A percentile compares a stretch with the other conserved stretches of the same genome.
Evolutionary conservation across 1,140 invertebrate species (phyloP).

Genomic region (Catajapyx aquilonaris): DNA sequence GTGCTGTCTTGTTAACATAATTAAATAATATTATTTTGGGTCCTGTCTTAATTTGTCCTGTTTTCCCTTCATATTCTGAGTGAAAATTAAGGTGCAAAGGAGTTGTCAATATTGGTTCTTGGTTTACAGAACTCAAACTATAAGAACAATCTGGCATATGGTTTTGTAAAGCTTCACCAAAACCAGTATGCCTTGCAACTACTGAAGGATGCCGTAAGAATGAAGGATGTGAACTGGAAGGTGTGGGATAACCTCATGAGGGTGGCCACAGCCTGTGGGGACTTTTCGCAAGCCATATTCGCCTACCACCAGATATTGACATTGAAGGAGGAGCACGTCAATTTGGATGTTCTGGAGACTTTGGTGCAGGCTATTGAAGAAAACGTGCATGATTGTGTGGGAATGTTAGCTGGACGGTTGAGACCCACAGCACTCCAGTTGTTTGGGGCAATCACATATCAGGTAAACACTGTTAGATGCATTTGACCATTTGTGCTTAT

Average conservation of each 20-base stretch:
- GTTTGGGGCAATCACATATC: conserved; percentile 54
- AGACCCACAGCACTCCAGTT: conserved; percentile 43
- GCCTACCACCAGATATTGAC: conserved; percentile 66
- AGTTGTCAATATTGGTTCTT: too few relatives aligned
- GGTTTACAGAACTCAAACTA: conserved; percentile 66
- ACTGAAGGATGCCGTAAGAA: conserved; percentile 73
- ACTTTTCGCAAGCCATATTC: conserved; percentile 13
- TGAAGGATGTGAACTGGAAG: conserved; percentile 88
- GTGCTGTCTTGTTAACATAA: too few relatives aligned
- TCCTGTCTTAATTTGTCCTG: too few relatives aligned
- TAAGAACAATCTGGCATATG: conserved; percentile 93
- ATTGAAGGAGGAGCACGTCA: conserved; percentile 56
- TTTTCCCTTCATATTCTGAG: too few relatives aligned
- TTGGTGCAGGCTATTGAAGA: conserved; percentile 47
- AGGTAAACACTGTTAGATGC: too few relatives aligned
- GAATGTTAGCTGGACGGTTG: conserved; percentile 24
- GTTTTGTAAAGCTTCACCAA: conserved; percentile 67
- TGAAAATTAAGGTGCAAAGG: too few relatives aligned
- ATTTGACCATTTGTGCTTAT: too few relatives aligned
- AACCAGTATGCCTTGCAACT: conserved; percentile 64
- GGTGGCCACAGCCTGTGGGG: conserved; percentile 46
- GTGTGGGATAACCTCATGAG: conserved; percentile 89
- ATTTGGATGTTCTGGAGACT: conserved; percentile 51
- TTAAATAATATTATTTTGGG: too few relatives aligned
- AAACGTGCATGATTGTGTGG: conserved; percentile 33